Percentiles rank a stretch among this genome's conserved stretches.
These are phyloP conservation scores for Parotocinclus haroldoi DNA, from an alignment of 2,797 vertebrate species.

Conservation along the genomic window DNA sequence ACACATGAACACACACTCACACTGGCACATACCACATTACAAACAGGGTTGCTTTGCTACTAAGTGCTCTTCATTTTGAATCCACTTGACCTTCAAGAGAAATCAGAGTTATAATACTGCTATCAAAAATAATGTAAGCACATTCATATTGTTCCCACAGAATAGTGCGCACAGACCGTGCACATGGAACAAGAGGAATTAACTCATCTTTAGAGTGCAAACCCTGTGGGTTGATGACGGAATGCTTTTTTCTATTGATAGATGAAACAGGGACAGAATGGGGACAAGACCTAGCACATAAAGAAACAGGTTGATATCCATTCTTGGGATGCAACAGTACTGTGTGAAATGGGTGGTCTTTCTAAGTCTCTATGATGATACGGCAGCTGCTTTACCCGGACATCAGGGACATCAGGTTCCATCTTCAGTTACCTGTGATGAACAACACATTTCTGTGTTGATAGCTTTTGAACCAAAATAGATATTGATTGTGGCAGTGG, in stretches of 20 bases:
- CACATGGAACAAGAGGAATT: slow-evolving; percentile 18
- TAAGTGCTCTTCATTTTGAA: slow-evolving; percentile 24
- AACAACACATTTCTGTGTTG: too few species aligned
- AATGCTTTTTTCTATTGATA: slow-evolving; percentile 33
- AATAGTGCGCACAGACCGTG: slow-evolving; percentile 11
- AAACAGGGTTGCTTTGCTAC: slow-evolving; percentile 10
- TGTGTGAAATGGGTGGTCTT: too few species aligned
- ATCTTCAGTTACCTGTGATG: too few species aligned
- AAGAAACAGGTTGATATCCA: slow-evolving; percentile 25
- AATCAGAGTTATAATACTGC: slow-evolving; percentile 17
- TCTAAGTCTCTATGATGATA: too few species aligned
- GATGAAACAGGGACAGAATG: slow-evolving; percentile 43
- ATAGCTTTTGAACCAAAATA: too few species aligned
- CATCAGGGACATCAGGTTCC: too few species aligned
- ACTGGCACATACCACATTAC: slow-evolving; percentile 7
- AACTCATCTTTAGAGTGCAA: slow-evolving; percentile 22
- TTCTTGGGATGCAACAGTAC: slow-evolving; percentile 24
- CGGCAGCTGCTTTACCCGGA: too few species aligned
- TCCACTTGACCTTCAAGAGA: slow-evolving; percentile 38
- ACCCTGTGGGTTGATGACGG: slow-evolving; percentile 27
- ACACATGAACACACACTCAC: neutral
- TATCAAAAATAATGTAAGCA: neutral
- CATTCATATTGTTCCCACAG: neutral
- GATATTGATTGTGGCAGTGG: too few species aligned
- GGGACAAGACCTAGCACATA: slow-evolving; percentile 37